Evolutionary conservation across 2,888 invertebrate species (phyloP).

Genomic region (Melanostoma mellinum): DNA sequence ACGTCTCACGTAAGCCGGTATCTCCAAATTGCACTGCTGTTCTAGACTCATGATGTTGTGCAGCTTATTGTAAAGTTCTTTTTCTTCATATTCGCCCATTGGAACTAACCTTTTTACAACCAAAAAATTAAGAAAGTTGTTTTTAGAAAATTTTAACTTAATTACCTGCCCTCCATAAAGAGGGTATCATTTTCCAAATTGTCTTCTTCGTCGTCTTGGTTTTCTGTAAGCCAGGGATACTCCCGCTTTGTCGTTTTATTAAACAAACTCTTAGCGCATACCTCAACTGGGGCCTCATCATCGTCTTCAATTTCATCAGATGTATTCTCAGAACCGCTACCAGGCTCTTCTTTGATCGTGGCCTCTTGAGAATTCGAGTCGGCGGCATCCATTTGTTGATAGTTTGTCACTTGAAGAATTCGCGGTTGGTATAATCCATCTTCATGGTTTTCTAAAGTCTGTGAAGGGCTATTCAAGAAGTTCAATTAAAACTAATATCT

Average conservation of each 20-base stretch:
- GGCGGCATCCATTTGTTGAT: conserved; percentile 74
- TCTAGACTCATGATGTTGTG: conserved; percentile 77
- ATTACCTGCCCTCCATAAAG: conserved; percentile 62
- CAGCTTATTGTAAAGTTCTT: conserved; percentile 77
- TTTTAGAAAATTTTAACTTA: background rate
- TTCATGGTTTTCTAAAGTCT: conserved; percentile 28
- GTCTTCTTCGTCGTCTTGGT: conserved; percentile 39
- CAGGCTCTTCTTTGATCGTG: conserved; percentile 66
- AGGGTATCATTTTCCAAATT: conserved; percentile 50
- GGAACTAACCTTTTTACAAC: conserved; percentile 73
- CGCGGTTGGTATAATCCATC: conserved; percentile 77
- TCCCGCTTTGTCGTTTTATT: conserved; percentile 78
- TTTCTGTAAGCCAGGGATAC: conserved; percentile 82
- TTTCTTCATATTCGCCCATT: conserved; percentile 80
- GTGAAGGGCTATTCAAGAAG: conserved; percentile 15
- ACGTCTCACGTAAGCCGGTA: conserved; percentile 81
- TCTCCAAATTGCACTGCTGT: conserved; percentile 75
- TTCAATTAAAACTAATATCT: background rate
- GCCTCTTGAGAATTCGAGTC: conserved; percentile 56
- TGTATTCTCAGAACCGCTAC: conserved; percentile 38
- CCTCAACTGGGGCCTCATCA: conserved; percentile 59
- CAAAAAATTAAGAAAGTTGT: background rate
- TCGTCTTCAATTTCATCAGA: conserved; percentile 50
- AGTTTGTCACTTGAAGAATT: conserved; percentile 81
- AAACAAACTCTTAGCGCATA: conserved; percentile 81